Conservation (phyloP, 2,888 invertebrate species). For the Matsumyia berberina region DNA sequence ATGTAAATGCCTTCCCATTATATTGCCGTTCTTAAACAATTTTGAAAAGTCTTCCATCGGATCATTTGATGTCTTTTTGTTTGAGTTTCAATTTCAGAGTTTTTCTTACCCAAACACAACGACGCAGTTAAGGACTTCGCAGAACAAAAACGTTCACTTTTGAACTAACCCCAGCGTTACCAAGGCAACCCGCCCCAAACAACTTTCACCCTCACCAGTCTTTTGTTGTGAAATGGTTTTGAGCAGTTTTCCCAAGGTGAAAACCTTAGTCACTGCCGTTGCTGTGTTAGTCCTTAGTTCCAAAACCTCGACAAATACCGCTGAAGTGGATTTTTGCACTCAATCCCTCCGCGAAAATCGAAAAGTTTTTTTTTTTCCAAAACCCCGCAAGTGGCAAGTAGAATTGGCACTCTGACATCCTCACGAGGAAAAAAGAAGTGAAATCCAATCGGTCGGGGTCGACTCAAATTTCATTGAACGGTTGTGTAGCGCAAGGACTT, state of each 20-base stretch:
- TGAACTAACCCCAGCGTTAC: background rate
- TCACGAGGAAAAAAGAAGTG: background rate
- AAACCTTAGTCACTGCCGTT: background rate
- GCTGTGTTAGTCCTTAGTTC: background rate
- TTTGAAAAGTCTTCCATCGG: too few species aligned
- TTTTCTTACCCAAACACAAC: background rate
- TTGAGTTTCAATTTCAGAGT: too few species aligned
- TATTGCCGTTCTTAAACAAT: too few species aligned
- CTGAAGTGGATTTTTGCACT: background rate
- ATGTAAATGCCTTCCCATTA: too few species aligned
- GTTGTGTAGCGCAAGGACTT: background rate
- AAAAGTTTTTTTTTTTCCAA: slow-evolving; percentile 10
- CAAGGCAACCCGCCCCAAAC: slow-evolving; percentile 47
- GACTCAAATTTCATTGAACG: background rate
- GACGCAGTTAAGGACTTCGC: slow-evolving; percentile 1
- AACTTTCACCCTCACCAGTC: background rate
- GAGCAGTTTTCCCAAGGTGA: background rate
- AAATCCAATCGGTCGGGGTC: too few species aligned
- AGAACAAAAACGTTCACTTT: background rate
- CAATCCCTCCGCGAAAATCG: background rate
- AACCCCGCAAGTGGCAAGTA: slow-evolving; percentile 4
- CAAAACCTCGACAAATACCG: background rate
- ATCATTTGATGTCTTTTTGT: too few species aligned
- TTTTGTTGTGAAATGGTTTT: background rate
- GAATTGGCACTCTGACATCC: background rate